Evolutionary conservation across 2,888 invertebrate species (phyloP).

Genomic region (Drosophila eohydei): DNA sequence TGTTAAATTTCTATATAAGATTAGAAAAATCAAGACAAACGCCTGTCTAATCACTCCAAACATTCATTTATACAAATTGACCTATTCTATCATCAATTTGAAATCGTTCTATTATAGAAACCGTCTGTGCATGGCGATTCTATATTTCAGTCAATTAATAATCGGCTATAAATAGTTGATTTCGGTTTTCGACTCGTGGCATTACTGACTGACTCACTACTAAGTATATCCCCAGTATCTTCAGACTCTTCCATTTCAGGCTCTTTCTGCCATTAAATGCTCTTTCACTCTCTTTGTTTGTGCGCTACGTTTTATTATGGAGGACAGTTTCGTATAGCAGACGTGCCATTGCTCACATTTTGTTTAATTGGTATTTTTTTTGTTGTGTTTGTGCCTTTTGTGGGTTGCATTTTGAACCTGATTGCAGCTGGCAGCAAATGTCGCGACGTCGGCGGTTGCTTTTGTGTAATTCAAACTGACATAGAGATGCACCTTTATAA

Average conservation of each 20-base stretch:
- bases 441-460: slow-evolving; percentile 33
- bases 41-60: background rate
- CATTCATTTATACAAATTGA: background rate
- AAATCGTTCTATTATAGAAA: background rate
- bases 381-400: slow-evolving; percentile 32
- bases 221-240: slow-evolving; percentile 21
- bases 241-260: slow-evolving; percentile 1
- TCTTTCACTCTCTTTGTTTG: slow-evolving; percentile 20
- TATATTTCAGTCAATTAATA: slow-evolving; percentile 19
- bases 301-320: slow-evolving; percentile 40
- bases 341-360: slow-evolving; percentile 65
- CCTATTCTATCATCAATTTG: background rate
- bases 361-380: slow-evolving; percentile 52
- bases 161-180: slow-evolving; percentile 56
- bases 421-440: slow-evolving; percentile 53
- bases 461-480: slow-evolving; percentile 64
- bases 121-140: background rate
- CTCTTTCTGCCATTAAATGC: slow-evolving; percentile 1
- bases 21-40: background rate
- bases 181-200: slow-evolving; percentile 23
- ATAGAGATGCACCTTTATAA: slow-evolving; percentile 34
- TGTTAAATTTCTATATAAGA: no score
- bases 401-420: slow-evolving; percentile 46
- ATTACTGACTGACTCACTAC: slow-evolving; percentile 30
- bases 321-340: slow-evolving; percentile 41